These are phyloP conservation scores for Sphaeramia orbicularis DNA, from an alignment of 2,797 vertebrate species.

Conservation along the genomic window DNA sequence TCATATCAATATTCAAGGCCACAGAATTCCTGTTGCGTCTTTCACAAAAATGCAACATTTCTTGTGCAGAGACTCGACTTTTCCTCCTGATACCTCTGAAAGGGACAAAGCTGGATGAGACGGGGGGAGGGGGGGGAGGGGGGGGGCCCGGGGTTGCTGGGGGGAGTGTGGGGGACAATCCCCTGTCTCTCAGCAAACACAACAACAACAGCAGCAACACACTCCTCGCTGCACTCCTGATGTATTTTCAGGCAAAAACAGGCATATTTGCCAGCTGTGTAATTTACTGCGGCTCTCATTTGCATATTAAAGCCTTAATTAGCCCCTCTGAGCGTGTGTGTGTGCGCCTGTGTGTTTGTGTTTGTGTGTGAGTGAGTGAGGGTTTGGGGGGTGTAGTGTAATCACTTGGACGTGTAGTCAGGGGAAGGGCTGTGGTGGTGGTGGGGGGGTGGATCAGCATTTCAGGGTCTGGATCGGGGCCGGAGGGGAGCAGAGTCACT, in stretches of 20 bases:
- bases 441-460: slow-evolving; percentile 42
- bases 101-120: slow-evolving; percentile 59
- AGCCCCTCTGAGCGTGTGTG: slow-evolving; percentile 92
- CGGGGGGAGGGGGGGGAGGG: slow-evolving; percentile 15
- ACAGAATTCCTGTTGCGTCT: slow-evolving; percentile 18
- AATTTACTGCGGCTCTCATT: slow-evolving; percentile 97
- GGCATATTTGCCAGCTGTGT: slow-evolving; percentile 98
- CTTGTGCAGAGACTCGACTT: slow-evolving; percentile 31
- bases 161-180: slow-evolving; percentile 48
- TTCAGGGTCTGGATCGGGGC: slow-evolving; percentile 62
- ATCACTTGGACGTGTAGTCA: slow-evolving; percentile 87
- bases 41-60: slow-evolving; percentile 30
- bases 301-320: slow-evolving; percentile 99
- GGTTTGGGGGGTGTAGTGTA: slow-evolving; percentile 84
- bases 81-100: slow-evolving; percentile 52
- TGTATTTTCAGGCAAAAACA: slow-evolving; percentile 91
- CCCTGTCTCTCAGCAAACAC: slow-evolving; percentile 78
- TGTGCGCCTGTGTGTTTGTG: slow-evolving; percentile 31
- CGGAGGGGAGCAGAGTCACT: slow-evolving; percentile 45
- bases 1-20: slow-evolving; percentile 15
- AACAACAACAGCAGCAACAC: slow-evolving; percentile 78
- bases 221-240: slow-evolving; percentile 83
- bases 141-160: slow-evolving; percentile 24
- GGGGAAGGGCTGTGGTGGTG: slow-evolving; percentile 26
- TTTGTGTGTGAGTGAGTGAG: slow-evolving; percentile 32